Evolutionary conservation across 2,113 vertebrate genomes (phyloP).

Genomic region (Dipodomys stephensi): DNA sequence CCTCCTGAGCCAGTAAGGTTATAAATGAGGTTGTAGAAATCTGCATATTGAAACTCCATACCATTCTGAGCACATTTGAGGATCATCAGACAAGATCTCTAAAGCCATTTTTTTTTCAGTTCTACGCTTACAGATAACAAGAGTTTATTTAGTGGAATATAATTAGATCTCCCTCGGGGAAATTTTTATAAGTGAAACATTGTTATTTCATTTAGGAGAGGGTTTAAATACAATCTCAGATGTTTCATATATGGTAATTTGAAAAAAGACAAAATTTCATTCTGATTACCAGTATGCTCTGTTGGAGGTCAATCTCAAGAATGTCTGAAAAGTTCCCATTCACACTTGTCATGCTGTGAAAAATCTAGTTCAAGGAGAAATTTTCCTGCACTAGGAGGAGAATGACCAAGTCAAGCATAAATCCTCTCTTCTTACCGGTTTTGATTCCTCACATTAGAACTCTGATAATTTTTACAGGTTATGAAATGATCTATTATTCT

Average conservation of each 20-base stretch:
- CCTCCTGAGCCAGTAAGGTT: background rate
- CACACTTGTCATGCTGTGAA: slow-evolving; percentile 35
- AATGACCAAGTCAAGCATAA: background rate
- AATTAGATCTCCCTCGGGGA: background rate
- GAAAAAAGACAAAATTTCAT: slow-evolving; percentile 46
- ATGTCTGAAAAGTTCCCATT: slow-evolving; percentile 45
- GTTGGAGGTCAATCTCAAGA: slow-evolving; percentile 30
- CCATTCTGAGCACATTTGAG: background rate
- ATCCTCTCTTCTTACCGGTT: background rate
- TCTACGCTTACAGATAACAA: background rate
- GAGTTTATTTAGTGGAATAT: background rate
- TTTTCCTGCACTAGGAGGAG: background rate
- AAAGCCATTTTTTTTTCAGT: background rate
- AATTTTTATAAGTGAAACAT: background rate
- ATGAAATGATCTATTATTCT: background rate
- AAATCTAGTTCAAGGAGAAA: slow-evolving; percentile 51
- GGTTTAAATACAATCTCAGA: background rate
- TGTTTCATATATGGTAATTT: slow-evolving; percentile 34
- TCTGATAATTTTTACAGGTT: slow-evolving; percentile 12
- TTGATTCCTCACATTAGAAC: background rate
- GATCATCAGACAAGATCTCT: background rate
- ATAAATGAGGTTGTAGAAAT: background rate
- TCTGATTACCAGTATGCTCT: slow-evolving; percentile 48
- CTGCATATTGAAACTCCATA: background rate
- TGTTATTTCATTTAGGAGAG: slow-evolving; percentile 41